phyloP scores from a whole-genome alignment of 2,113 vertebrate genomes.

The Pelvicachromis taeniatus region DNA sequence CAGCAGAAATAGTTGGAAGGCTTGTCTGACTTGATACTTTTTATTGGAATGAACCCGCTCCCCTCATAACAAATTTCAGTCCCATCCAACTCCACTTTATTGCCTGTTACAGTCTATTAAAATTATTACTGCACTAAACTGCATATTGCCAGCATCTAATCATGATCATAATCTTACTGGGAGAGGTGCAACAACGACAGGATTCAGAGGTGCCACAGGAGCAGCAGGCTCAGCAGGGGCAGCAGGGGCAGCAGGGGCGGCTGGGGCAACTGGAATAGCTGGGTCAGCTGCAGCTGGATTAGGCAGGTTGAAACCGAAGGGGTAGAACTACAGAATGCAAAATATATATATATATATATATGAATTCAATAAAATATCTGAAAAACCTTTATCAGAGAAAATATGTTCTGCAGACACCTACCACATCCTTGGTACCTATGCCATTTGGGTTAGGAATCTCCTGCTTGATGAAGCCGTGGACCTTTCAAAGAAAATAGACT shows the following conservation, averaged over 20 bases:
- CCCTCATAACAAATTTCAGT: neutral
- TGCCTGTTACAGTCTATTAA: neutral
- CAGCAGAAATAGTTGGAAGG: constrained; percentile 4
- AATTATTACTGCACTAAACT: neutral
- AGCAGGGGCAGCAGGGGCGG: neutral
- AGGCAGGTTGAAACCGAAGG: constrained; percentile 22
- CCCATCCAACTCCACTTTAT: neutral
- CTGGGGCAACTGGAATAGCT: neutral
- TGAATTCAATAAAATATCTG: neutral
- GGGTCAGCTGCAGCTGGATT: neutral
- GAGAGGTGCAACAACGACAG: neutral
- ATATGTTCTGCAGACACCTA: constrained; percentile 12
- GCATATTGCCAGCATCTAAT: neutral
- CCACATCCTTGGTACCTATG: constrained; percentile 35
- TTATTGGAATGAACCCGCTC: neutral
- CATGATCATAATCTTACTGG: constrained; percentile 10
- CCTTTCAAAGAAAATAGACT: constrained; percentile 14
- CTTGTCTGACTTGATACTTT: neutral
- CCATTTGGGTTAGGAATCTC: constrained; percentile 32
- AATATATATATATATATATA: too few species aligned
- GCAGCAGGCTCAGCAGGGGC: neutral
- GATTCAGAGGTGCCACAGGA: neutral
- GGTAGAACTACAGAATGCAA: constrained; percentile 25
- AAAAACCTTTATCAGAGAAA: neutral
- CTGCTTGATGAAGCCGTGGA: constrained; percentile 59